phyloP scores from a whole-genome alignment of 1,140 invertebrate species.

The Achroia grisella region DNA sequence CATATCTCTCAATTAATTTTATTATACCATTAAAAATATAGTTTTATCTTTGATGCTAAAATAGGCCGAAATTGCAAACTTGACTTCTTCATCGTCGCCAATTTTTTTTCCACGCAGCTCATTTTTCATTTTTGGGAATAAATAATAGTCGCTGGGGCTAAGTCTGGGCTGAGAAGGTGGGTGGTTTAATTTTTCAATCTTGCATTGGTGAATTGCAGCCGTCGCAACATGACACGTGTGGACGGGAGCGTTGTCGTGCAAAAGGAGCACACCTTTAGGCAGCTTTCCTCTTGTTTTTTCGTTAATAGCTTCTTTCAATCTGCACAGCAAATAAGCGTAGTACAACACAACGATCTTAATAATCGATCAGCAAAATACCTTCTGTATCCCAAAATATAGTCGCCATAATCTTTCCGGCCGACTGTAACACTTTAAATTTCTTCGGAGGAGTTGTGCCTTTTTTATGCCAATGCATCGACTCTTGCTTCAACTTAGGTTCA shows the following conservation, averaged over 20 bases:
- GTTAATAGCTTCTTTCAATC: conserved; percentile 3
- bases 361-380: conserved; percentile 18
- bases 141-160: conserved; percentile 4
- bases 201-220: conserved; percentile 36
- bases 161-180: conserved; percentile 4
- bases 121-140: conserved; percentile 7
- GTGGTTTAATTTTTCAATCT: conserved; percentile 4
- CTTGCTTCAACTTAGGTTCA: conserved; percentile 20
- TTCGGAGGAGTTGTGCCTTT: conserved; percentile 20
- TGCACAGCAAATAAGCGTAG: background rate
- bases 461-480: conserved; percentile 31
- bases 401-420: conserved; percentile 13
- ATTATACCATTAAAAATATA: background rate
- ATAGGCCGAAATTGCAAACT: conserved; percentile 1
- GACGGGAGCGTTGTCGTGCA: conserved; percentile 47
- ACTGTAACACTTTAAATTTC: conserved; percentile 29
- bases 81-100: conserved; percentile 2
- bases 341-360: background rate
- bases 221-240: conserved; percentile 32
- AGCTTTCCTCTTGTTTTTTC: conserved; percentile 8
- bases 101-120: background rate
- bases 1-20: conserved; percentile 1
- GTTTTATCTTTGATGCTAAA: conserved; percentile 3
- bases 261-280: conserved; percentile 32
- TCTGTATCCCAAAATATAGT: conserved; percentile 16